Evolutionary conservation across 2,888 invertebrate genomes (phyloP).

Genomic region (Chymomyza procnemis): DNA sequence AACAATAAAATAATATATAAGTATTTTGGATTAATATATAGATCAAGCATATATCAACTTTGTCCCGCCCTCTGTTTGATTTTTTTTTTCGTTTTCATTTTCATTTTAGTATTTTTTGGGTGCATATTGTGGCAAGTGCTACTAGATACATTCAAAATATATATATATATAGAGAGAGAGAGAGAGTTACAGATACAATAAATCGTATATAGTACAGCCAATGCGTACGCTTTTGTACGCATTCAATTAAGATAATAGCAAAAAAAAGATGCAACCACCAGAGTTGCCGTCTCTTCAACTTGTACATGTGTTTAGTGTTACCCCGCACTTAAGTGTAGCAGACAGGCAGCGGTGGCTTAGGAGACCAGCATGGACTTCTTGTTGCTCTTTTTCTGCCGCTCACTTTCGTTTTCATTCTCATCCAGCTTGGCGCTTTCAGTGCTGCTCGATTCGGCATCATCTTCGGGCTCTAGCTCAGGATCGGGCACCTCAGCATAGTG

Average conservation of each 20-base stretch:
- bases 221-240: slow-evolving; percentile 28
- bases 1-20: slow-evolving; percentile 37
- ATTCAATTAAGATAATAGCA: slow-evolving; percentile 33
- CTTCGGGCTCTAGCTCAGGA: slow-evolving; percentile 69
- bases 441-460: slow-evolving; percentile 75
- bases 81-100: no score
- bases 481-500: slow-evolving; percentile 76
- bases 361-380: slow-evolving; percentile 43
- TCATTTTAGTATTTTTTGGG: not conserved
- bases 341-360: slow-evolving; percentile 17
- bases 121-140: not conserved
- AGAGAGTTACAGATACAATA: slow-evolving; percentile 20
- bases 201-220: slow-evolving; percentile 47
- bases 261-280: no score
- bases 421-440: slow-evolving; percentile 75
- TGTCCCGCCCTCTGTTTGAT: slow-evolving; percentile 45
- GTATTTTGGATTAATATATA: slow-evolving; percentile 42
- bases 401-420: slow-evolving; percentile 71
- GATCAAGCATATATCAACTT: slow-evolving; percentile 23
- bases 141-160: slow-evolving; percentile 15
- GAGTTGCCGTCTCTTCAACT: slow-evolving; percentile 18
- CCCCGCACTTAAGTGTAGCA: slow-evolving; percentile 34
- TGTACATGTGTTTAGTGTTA: slow-evolving; percentile 19
- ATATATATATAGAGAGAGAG: no score
- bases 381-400: slow-evolving; percentile 56